These are phyloP conservation scores for Caenorhabditis sp. DNA, from an alignment of 2,888 invertebrate genomes.

Conservation along the genomic window DNA sequence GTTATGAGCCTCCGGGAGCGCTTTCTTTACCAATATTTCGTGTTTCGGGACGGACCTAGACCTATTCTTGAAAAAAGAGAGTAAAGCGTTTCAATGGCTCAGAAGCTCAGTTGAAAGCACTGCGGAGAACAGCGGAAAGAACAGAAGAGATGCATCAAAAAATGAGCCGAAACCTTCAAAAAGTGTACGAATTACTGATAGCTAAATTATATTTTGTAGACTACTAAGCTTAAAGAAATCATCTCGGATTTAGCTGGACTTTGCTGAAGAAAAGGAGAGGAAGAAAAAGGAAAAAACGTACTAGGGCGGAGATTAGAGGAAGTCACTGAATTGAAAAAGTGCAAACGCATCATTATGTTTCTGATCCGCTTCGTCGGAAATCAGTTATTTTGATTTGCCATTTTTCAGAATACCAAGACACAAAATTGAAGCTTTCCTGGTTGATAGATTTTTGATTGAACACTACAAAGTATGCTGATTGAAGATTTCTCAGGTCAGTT, in stretches of 20 bases:
- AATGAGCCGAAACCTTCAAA: not conserved
- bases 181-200: not conserved
- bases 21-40: not conserved
- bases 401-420: too few species aligned
- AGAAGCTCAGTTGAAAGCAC: not conserved
- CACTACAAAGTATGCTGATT: slow-evolving; percentile 6
- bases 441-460: too few species aligned
- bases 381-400: too few species aligned
- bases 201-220: too few species aligned
- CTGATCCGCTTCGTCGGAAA: slow-evolving; percentile 30
- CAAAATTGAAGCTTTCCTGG: too few species aligned
- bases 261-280: not conserved
- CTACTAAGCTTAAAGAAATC: not conserved
- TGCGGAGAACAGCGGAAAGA: not conserved
- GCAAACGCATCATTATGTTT: slow-evolving; percentile 26
- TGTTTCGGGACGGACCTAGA: slow-evolving; percentile 12
- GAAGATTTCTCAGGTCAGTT: slow-evolving; percentile 6
- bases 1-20: slow-evolving; percentile 13
- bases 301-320: slow-evolving; percentile 13
- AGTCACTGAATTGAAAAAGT: slow-evolving; percentile 31
- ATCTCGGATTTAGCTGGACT: not conserved
- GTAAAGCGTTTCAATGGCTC: not conserved
- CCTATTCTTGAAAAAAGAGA: not conserved
- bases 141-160: not conserved
- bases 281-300: not conserved